phyloP scores from a whole-genome alignment of 2,888 invertebrate genomes.

The Phyllotreta cruciferae region DNA sequence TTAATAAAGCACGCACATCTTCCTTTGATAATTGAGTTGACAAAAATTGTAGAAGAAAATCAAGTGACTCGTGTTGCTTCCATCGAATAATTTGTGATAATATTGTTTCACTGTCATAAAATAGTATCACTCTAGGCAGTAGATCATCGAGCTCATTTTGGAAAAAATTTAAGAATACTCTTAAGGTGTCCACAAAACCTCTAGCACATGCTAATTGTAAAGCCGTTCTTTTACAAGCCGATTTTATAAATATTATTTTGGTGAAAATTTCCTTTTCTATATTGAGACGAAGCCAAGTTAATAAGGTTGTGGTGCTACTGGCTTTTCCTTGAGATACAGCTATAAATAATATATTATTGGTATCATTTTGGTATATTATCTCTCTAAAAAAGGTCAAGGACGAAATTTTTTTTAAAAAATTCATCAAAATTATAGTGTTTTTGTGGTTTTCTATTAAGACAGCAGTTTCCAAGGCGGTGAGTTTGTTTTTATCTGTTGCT shows the following conservation, averaged over 20 bases:
- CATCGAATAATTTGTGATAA: too few species aligned
- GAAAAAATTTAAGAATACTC: slow-evolving; percentile 6
- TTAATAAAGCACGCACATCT: too few species aligned
- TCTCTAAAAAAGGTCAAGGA: slow-evolving; percentile 3
- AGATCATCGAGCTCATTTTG: not conserved
- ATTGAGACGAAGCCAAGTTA: slow-evolving; percentile 8
- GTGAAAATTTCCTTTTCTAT: not conserved
- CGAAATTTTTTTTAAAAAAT: not conserved
- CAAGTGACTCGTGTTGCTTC: too few species aligned
- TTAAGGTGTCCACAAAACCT: not conserved
- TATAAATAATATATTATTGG: slow-evolving; percentile 12
- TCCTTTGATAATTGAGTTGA: too few species aligned
- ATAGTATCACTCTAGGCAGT: too few species aligned
- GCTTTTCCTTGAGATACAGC: slow-evolving; percentile 5
- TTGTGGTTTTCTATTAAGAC: slow-evolving; percentile 1
- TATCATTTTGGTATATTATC: not conserved
- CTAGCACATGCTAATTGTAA: slow-evolving; percentile 10
- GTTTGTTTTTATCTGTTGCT: slow-evolving; percentile 3
- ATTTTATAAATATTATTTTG: not conserved
- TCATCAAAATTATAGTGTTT: not conserved
- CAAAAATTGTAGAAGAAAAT: too few species aligned
- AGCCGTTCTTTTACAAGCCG: not conserved
- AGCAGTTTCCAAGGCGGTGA: slow-evolving; percentile 8
- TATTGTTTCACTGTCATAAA: too few species aligned
- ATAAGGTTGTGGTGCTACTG: not conserved